Evolutionary conservation across 2,888 invertebrate species (phyloP), one percentile per base, ranked within the genome.

Genomic region (Pandemis corylana): DNA sequence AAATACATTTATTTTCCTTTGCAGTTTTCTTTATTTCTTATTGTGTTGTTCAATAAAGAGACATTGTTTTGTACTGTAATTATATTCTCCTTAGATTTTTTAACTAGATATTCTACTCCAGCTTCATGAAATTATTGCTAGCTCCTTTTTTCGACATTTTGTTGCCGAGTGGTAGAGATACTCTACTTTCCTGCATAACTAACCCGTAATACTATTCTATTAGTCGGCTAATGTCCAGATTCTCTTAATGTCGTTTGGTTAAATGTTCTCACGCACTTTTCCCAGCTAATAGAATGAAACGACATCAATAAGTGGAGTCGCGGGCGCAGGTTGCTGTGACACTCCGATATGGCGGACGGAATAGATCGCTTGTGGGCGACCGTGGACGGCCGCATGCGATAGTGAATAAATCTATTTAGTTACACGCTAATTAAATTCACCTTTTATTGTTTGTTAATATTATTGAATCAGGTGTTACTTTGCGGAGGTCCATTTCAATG

Each of bases 351-450:
- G 76, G 76, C 67, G 56, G 76, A 73, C 67, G 74, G 74, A 73
- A 76, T 72, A 73, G 77, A 76, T 73, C 76, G 76, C 74, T 69
- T 61, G 76, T 76, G 77, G 77, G 76, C 76, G 76, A 76, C 51
- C 49, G 56, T 42, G 75, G 73, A 46, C 36, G n/a, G 56, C 6
- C 12, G 42, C 15, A 72, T 67, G 62, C 71, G 56, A 9, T 5
- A 68, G 7, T 15, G 62, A 53, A 53, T 4, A 44, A 76, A n/a
- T 28, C 20, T 28, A 12, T 51, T 51, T 51, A 49, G 28, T 49
- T 4, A 13, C 0, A n/a, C 5, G 4, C n/a, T 51, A 46, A 12
- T 46, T 46, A 46, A 46, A 2, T 12, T 12, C 9, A 44, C 10
- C 44, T 44, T 7, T 7, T 44, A 44, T 20, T 7, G 42, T 44